Conservation (phyloP, 2,797 vertebrate species). For the Phoebastria nigripes region DNA sequence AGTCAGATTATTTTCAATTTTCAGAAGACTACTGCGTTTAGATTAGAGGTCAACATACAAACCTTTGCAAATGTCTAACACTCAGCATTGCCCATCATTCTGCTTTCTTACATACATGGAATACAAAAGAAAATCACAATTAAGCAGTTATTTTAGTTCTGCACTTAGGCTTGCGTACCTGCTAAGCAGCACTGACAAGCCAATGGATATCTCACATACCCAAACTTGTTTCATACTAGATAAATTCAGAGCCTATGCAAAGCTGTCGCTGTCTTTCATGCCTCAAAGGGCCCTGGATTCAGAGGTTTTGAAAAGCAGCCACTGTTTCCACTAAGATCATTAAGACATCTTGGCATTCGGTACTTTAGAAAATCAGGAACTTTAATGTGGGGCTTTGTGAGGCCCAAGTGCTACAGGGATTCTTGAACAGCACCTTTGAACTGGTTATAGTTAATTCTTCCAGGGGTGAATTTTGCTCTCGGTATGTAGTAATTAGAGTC, state of each 20-base stretch:
- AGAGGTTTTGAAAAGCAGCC: background rate
- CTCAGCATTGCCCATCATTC: background rate
- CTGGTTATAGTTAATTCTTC: background rate
- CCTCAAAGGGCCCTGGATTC: background rate
- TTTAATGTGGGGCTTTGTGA: background rate
- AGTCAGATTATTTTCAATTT: background rate
- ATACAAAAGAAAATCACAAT: background rate
- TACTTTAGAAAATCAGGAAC: background rate
- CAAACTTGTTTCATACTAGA: background rate
- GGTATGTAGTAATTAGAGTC: constrained; percentile 1
- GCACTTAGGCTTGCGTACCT: background rate
- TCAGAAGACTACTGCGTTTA: background rate
- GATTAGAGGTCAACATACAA: background rate
- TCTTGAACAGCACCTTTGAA: background rate
- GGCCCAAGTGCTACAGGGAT: background rate
- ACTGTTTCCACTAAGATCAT: background rate
- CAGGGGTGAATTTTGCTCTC: background rate
- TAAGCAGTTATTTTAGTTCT: background rate
- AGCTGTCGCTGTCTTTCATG: background rate
- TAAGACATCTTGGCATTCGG: background rate
- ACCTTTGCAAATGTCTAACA: background rate
- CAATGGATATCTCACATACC: background rate
- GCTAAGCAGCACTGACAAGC: background rate
- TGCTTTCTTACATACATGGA: background rate
- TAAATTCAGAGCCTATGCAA: background rate